Conservation (phyloP, 2,888 invertebrate genomes). For the Micoletzkya japonica region DNA sequence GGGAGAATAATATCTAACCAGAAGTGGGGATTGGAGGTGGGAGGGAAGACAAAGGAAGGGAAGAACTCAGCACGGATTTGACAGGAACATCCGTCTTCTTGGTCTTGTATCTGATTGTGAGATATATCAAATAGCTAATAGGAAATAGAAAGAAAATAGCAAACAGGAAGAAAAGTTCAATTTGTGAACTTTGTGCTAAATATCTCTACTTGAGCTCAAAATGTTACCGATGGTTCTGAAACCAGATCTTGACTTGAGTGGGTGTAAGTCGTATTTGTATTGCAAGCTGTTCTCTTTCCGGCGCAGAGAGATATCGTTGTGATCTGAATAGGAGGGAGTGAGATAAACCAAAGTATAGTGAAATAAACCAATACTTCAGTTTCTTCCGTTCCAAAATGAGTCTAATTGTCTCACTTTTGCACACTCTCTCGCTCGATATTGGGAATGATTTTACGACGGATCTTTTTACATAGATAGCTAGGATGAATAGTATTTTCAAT, state of each 20-base stretch:
- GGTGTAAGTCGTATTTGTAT: conserved; percentile 24
- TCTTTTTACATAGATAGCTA: background rate
- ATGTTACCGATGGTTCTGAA: conserved; percentile 47
- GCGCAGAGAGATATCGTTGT: conserved; percentile 27
- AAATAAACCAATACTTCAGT: too few species aligned
- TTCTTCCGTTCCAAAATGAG: too few species aligned
- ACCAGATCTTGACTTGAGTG: conserved; percentile 49
- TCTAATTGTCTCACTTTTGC: too few species aligned
- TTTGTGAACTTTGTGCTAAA: conserved; percentile 2
- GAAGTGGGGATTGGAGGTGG: background rate
- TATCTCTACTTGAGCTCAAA: background rate
- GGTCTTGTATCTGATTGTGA: conserved; percentile 56
- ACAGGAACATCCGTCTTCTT: conserved; percentile 48
- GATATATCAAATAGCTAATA: background rate
- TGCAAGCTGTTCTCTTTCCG: conserved; percentile 28
- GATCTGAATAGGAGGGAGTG: background rate
- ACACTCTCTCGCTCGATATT: too few species aligned
- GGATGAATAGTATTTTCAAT: too few species aligned
- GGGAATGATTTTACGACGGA: too few species aligned
- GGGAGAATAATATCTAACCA: background rate
- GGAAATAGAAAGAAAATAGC: background rate
- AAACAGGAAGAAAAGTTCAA: conserved; percentile 3
- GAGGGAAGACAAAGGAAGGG: background rate
- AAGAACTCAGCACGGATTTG: background rate
- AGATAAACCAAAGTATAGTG: too few species aligned